Conservation (phyloP, 2,797 vertebrate species). For the Chiroxiphia lanceolata region DNA sequence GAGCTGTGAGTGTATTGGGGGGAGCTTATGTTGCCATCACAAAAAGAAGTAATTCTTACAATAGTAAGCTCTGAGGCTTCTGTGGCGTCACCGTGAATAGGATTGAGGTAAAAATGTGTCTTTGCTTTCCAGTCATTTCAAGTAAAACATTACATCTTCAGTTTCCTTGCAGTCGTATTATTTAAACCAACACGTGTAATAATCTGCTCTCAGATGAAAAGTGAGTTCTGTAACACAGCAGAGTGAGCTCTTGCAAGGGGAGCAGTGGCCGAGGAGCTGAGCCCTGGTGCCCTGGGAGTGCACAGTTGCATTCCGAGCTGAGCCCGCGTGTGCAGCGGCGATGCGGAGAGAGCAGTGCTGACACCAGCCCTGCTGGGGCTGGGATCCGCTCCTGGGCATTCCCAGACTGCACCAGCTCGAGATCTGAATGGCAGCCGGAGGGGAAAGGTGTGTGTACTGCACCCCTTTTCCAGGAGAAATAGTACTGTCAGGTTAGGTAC, state of each 20-base stretch:
- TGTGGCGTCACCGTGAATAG: accelerated
- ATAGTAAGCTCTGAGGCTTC: neutral
- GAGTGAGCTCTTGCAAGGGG: neutral
- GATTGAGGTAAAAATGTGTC: neutral
- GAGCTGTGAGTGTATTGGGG: neutral
- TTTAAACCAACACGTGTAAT: neutral
- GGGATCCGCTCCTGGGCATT: neutral
- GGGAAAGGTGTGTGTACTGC: neutral
- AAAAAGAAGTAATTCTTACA: neutral
- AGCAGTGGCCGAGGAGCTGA: neutral
- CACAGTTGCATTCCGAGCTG: neutral
- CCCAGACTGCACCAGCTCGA: neutral
- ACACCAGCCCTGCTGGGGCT: neutral
- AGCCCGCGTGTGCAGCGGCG: neutral
- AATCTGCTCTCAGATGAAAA: neutral
- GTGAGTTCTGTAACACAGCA: neutral
- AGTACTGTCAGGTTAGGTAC: neutral
- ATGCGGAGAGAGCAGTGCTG: neutral
- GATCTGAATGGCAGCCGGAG: neutral
- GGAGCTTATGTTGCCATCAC: neutral
- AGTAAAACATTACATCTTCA: accelerated
- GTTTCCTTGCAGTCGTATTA: neutral
- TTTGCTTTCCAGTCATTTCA: neutral
- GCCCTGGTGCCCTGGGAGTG: neutral
- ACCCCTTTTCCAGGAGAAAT: neutral